Conservation (phyloP, 1,140 invertebrate genomes). For the Drosophila quadrilineata region DNA sequence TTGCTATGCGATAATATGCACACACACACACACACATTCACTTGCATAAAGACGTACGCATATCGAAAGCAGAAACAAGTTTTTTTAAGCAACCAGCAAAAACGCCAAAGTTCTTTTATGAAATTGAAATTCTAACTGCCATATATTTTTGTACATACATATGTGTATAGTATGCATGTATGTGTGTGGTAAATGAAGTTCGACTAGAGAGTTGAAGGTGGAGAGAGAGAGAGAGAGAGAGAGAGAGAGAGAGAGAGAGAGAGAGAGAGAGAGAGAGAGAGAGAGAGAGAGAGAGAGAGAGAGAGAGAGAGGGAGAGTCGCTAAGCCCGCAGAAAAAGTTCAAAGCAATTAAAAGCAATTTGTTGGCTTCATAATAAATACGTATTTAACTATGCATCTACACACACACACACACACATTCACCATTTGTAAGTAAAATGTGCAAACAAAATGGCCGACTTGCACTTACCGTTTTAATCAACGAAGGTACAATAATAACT, state of each 20-base stretch:
- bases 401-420: not conserved
- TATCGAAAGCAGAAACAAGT: constrained; percentile 44
- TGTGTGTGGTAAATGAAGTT: not conserved
- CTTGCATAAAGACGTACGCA: constrained; percentile 20
- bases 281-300: too few relatives aligned
- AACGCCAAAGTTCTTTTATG: constrained; percentile 28
- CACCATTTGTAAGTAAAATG: constrained; percentile 21
- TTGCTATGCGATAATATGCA: constrained; percentile 9
- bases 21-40: not conserved
- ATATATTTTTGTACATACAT: constrained; percentile 15
- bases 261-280: too few relatives aligned
- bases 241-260: too few relatives aligned
- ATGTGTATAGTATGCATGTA: not conserved
- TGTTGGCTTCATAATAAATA: constrained; percentile 11
- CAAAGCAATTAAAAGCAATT: constrained; percentile 49
- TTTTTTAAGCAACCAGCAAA: constrained; percentile 38
- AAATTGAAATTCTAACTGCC: constrained; percentile 32
- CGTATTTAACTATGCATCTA: not conserved
- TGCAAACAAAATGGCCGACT: constrained; percentile 71
- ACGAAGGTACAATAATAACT: constrained; percentile 31
- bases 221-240: too few relatives aligned
- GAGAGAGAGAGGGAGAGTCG: too few relatives aligned
- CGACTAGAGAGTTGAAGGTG: too few relatives aligned
- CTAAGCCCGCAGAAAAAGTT: constrained; percentile 42
- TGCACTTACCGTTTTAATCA: constrained; percentile 65